Base-by-base conservation (phyloP, 2,797 vertebrate genomes). In the Galaxias olidus region DNA sequence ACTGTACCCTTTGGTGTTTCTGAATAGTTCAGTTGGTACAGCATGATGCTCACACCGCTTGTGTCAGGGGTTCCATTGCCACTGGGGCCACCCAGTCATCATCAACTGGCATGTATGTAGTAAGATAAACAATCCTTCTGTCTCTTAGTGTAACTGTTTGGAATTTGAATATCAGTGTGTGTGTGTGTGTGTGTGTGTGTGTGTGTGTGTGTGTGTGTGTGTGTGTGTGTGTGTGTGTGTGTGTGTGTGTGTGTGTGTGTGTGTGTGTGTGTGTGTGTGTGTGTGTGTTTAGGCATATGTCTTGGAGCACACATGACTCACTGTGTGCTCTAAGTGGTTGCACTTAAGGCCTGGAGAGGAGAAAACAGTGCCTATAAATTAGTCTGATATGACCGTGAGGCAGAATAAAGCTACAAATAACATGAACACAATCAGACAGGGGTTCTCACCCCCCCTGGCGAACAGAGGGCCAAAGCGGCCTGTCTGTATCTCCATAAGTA, bases 281-380 rank as follows among this genome's bases (percentile, higher is more conserved):
- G 45, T 59, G 49, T 65, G 50, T 57, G 48, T 41, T 40, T 66
- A 56, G 65, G 56, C 63, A 43, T 63, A 51, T 53, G 50, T 63
- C 15, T 53, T 13, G 50, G 47, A 44, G 41, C 14, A 40, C 8
- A 11, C n/a, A 42, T 46, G 10, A 41, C 46, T 45, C 41, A 43
- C 17, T 54, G 61, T 54, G 50, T 61, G 59, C 8, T 72, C 72
- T 73, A 74, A 60, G 58, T 63, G 73, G 58, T 59, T 53, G 50
- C 43, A 40, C 70, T 62, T 59, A 52, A 13, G 19, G 74, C 71
- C 68, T 61, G 60, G 51, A 49, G 74, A 73, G 66, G 20, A 59
- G 66, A 60, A 72, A 83, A 70, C 52, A 62, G 53, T 69, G 67
- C 77, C 78, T 72, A 65, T 73, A 71, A 78, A 68, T 45, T 46